Base-by-base conservation (phyloP, 2,888 invertebrate species). In the Troides aeacus region DNA sequence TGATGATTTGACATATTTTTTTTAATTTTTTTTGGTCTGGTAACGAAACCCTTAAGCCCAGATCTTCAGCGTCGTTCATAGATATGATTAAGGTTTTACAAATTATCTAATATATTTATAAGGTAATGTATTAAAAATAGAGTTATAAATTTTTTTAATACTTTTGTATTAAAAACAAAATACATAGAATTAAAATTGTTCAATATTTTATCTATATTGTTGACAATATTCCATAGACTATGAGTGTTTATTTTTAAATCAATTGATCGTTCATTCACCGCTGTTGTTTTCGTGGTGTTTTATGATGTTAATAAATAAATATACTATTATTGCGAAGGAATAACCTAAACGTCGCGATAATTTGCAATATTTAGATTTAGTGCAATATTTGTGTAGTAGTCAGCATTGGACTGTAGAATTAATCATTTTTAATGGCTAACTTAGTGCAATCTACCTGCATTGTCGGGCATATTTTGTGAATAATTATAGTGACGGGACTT, bases 251-350 rank as follows among this genome's bases (percentile, higher is more conserved):
- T 85, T 88, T 86, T 87, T 85, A 86, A 86, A 85, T 90, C 88
- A 89, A 82, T 82, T 81, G 90, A 90, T 91, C 90, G 90, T 92
- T 92, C 92, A 92, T 90, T 91, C 92, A 92, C 92, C 91, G 90
- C 91, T 88, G 90, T 88, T 90, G 89, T 91, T 91, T 91, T 91
- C 88, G 90, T 85, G 89, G 91, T 91, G 90, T 88, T 88, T 84
- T 88, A 89, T 86, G 88, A 85, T 86, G 85, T 86, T 88, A 84
- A 88, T 87, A 90, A 88, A 88, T 89, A 89, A 90, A 88, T 87
- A 86, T 82, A 86, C 80, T 82, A 84, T 84, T 84, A 88, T 82
- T 86, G 83, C 86, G 85, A 86, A 84, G 80, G 84, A 80, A 75
- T 76, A 78, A 75, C 80, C 79, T 82, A 80, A 81, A 77, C 79